phyloP scores from a whole-genome alignment of 2,888 invertebrate species.

The Eustalomyia histrio region DNA sequence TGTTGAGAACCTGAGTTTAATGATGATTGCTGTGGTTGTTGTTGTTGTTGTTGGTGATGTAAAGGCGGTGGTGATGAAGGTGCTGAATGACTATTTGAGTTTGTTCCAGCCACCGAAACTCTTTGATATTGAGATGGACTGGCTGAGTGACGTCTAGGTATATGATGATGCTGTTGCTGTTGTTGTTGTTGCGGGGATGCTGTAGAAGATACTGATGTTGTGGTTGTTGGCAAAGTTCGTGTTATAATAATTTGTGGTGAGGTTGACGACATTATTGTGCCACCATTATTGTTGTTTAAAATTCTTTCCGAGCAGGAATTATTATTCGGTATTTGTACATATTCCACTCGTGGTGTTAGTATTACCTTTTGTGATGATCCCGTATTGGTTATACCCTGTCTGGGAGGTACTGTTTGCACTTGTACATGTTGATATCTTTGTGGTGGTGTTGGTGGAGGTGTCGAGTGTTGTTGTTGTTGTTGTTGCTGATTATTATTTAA shows the following conservation, averaged over 20 bases:
- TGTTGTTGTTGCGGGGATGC: constrained; percentile 61
- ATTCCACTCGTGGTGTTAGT: constrained; percentile 76
- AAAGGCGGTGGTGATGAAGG: constrained; percentile 69
- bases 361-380: constrained; percentile 76
- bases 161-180: constrained; percentile 57
- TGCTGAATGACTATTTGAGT: constrained; percentile 60
- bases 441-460: constrained; percentile 53
- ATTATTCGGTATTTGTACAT: constrained; percentile 67
- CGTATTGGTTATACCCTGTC: constrained; percentile 72
- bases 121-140: constrained; percentile 75
- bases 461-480: constrained; percentile 2
- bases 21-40: constrained; percentile 67
- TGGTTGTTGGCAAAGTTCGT: constrained; percentile 68
- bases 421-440: constrained; percentile 76
- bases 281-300: constrained; percentile 47
- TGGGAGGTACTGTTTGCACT: constrained; percentile 76
- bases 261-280: not conserved
- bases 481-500: constrained; percentile 22
- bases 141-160: constrained; percentile 73
- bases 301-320: constrained; percentile 41
- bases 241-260: constrained; percentile 77
- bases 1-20: constrained; percentile 70
- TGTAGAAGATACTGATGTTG: constrained; percentile 57
- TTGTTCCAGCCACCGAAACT: constrained; percentile 47
- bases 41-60: constrained; percentile 66